Evolutionary conservation across 2,888 invertebrate genomes (phyloP).

Genomic region (Lasioglossum morio): DNA sequence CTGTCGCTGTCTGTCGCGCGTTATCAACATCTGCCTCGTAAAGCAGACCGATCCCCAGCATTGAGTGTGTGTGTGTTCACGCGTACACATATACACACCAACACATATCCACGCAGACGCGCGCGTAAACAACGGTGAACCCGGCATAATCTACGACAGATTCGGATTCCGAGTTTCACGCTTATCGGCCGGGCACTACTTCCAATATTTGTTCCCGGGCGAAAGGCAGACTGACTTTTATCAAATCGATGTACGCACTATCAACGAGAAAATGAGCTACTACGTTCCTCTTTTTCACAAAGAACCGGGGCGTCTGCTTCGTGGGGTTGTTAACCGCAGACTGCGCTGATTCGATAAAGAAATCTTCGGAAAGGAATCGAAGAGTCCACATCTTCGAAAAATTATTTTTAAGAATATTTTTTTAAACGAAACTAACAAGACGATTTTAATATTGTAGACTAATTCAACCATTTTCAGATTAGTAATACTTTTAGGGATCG

Average conservation of each 20-base stretch:
- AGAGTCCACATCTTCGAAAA: neutral
- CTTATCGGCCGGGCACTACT: slow-evolving; percentile 71
- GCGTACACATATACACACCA: slow-evolving; percentile 17
- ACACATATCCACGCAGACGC: slow-evolving; percentile 19
- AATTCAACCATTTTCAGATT: neutral
- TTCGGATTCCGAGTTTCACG: slow-evolving; percentile 69
- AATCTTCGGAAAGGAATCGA: neutral
- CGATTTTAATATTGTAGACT: neutral
- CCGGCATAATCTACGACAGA: slow-evolving; percentile 71
- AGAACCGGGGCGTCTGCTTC: slow-evolving; percentile 46
- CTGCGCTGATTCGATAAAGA: neutral
- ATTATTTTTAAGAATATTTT: neutral
- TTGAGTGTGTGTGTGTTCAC: slow-evolving; percentile 45
- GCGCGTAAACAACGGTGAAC: slow-evolving; percentile 47
- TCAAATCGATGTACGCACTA: slow-evolving; percentile 66
- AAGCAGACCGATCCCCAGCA: slow-evolving; percentile 66
- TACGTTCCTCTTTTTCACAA: slow-evolving; percentile 52
- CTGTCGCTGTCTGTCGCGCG: slow-evolving; percentile 67
- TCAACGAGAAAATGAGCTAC: slow-evolving; percentile 68
- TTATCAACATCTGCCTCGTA: slow-evolving; percentile 81
- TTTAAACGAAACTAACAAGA: neutral
- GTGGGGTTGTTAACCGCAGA: slow-evolving; percentile 57
- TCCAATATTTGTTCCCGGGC: slow-evolving; percentile 75
- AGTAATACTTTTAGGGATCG: neutral
- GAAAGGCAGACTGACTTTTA: slow-evolving; percentile 71